Evolutionary conservation across 1,140 invertebrate species (phyloP), one percentile per base, ranked within the genome.

Genomic region (Heliconius congener): DNA sequence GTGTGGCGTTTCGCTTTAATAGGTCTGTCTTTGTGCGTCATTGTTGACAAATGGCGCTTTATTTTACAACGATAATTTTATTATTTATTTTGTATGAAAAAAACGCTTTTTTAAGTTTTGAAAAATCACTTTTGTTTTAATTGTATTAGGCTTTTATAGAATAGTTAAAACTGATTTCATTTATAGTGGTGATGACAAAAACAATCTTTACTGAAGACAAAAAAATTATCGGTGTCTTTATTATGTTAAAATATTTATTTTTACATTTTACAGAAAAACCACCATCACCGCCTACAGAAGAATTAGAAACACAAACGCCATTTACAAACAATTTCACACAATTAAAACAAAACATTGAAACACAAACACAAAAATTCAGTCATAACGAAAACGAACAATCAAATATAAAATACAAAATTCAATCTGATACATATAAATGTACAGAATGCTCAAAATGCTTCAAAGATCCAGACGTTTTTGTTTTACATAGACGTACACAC

Each of bases 381-480:
- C 27, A 73, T 30, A 73, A 73, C 16, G 71, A 71, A 52, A 16
- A 57, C 2, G 34, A 71, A 74, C 66, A 34, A n/a, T 60, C 42
- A 71, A 52, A 66, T 55, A 74, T 76, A 79, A 76, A 76, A 52
- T 55, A 79, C 81, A 77, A 37, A 70, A 16, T 39, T n/a, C 27
- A 76, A 52, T 79, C 76, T 75, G 55, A 84, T 0, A 90, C 88
- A 19, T 94, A 85, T 81, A 87, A 90, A 87, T 94, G 92, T 60
- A 76, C 82, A 16, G 87, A 90, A 74, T 94, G 92, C 73, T 87
- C 87, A 0, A 94, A 91, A 81, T 92, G 91, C 71, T 94, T 93
- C 39, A 94, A 94, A 83, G 92, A 94, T 39, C 91, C 91, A 0
- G 91, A 94, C 57, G 91, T 94, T 0, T 92, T 90, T 23, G n/a